phyloP scores from a whole-genome alignment of 2,797 vertebrate genomes.

The Aselliscus stoliczkanus region DNA sequence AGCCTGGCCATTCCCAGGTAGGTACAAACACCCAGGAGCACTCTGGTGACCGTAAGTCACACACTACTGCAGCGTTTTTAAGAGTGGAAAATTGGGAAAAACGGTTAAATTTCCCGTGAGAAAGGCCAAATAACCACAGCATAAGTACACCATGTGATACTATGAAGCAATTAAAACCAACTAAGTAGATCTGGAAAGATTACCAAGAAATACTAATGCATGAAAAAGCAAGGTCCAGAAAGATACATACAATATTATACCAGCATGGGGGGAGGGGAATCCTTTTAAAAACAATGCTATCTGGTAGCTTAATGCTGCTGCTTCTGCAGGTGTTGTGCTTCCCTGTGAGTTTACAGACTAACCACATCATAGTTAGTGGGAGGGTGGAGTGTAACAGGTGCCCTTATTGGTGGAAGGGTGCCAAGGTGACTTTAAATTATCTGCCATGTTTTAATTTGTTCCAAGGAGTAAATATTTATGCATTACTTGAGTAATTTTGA shows the following conservation, averaged over 20 bases:
- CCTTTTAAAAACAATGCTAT: neutral
- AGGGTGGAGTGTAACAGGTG: neutral
- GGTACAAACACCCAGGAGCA: neutral
- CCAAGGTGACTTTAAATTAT: neutral
- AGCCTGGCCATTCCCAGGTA: too few species aligned
- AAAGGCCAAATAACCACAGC: neutral
- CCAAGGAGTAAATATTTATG: neutral
- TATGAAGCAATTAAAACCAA: neutral
- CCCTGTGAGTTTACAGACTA: neutral
- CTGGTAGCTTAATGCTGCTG: neutral
- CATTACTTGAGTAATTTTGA: constrained; percentile 3
- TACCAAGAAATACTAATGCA: neutral
- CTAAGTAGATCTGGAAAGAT: neutral
- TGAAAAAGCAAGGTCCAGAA: neutral
- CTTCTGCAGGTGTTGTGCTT: neutral
- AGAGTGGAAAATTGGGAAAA: neutral
- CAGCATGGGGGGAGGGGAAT: too few species aligned
- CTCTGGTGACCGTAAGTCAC: neutral
- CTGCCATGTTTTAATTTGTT: neutral
- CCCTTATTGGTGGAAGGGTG: neutral
- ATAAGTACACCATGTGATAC: neutral
- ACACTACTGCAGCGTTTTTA: neutral
- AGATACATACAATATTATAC: neutral
- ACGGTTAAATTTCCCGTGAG: neutral
- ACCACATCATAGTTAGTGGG: too few species aligned